phyloP scores from a whole-genome alignment of 2,888 invertebrate genomes.

The Limulus polyphemus region DNA sequence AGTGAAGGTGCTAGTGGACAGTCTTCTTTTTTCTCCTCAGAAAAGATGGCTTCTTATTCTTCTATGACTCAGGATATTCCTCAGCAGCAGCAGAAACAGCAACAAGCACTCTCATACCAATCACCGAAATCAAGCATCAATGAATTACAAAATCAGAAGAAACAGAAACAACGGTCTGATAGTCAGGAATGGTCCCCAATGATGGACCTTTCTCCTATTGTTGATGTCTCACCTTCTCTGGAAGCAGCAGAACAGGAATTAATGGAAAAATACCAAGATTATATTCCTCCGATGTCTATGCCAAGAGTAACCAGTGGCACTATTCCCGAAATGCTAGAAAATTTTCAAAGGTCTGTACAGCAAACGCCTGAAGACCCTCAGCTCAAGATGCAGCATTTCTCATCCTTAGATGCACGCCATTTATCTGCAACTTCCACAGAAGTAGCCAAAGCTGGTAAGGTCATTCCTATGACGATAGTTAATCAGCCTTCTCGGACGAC shows the following conservation, averaged over 20 bases:
- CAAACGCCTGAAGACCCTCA: slow-evolving; percentile 12
- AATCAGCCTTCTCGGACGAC: not conserved
- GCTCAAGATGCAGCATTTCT: not conserved
- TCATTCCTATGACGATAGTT: not conserved
- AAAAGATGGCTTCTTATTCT: too few relatives aligned
- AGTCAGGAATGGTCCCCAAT: slow-evolving; percentile 37
- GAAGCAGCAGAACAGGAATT: slow-evolving; percentile 36
- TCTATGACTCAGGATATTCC: too few relatives aligned
- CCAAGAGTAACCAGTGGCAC: slow-evolving; percentile 27
- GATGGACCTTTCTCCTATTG: slow-evolving; percentile 40
- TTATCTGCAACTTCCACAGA: not conserved
- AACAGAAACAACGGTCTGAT: slow-evolving; percentile 16
- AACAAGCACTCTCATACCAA: slow-evolving; percentile 1
- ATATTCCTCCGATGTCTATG: slow-evolving; percentile 8
- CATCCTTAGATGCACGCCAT: not conserved
- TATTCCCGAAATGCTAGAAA: slow-evolving; percentile 27
- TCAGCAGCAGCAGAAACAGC: not conserved
- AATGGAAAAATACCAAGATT: slow-evolving; percentile 29
- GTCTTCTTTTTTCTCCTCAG: too few relatives aligned
- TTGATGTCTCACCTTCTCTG: slow-evolving; percentile 39
- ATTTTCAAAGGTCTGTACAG: slow-evolving; percentile 26
- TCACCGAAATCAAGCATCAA: slow-evolving; percentile 14
- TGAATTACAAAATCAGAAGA: slow-evolving; percentile 21
- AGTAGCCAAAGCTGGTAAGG: not conserved
- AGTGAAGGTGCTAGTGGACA: too few relatives aligned